A percentile compares a stretch with the other conserved stretches of the same genome.
Evolutionary conservation across 2,888 invertebrate genomes (phyloP).

Genomic region (Leucophenga montana): DNA sequence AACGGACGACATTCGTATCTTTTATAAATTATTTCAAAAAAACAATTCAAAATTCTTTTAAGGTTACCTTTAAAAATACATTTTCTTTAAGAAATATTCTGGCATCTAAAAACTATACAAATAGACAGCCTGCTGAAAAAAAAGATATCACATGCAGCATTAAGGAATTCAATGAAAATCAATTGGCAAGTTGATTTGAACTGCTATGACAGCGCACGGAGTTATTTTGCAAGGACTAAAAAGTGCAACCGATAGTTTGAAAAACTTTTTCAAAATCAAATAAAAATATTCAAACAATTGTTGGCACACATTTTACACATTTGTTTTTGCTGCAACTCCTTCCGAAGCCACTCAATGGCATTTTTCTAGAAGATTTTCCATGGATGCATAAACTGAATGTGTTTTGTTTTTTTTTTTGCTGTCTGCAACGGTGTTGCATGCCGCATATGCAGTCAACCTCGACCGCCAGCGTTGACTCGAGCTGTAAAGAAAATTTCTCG

Average conservation of each 20-base stretch:
- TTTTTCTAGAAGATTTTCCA: too few species aligned
- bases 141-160: neutral
- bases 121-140: neutral
- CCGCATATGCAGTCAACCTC: slow-evolving; percentile 33
- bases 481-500: neutral
- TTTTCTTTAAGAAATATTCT: too few species aligned
- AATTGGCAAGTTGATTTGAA: too few species aligned
- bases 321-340: slow-evolving; percentile 29
- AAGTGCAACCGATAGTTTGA: neutral
- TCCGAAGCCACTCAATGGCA: neutral
- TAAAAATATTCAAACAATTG: slow-evolving; percentile 27
- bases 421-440: slow-evolving; percentile 43
- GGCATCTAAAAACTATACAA: neutral
- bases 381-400: too few species aligned
- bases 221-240: neutral
- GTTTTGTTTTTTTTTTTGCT: too few species aligned
- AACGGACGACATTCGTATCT: too few species aligned
- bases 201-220: too few species aligned
- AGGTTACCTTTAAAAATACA: too few species aligned
- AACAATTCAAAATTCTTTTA: too few species aligned
- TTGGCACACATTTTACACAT: slow-evolving; percentile 44
- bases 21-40: too few species aligned
- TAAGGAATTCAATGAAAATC: too few species aligned
- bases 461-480: neutral
- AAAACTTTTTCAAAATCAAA: neutral